A percentile compares a stretch with the other conserved stretches of the same genome.
Conservation (phyloP, 2,797 vertebrate genomes). For the Phalloptychus januarius region DNA sequence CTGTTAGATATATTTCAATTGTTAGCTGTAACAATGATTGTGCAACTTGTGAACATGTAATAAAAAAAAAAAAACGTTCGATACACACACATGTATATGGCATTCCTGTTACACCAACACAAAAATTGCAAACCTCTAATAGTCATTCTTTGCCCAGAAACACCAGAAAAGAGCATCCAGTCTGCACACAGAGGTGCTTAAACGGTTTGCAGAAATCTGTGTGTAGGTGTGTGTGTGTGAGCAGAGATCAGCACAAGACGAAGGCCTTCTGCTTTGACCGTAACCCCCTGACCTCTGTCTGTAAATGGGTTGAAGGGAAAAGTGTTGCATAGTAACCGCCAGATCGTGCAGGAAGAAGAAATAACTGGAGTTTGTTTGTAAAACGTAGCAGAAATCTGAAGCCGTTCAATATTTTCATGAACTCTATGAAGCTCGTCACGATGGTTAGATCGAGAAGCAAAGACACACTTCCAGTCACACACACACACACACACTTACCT, state of each 20-base stretch:
- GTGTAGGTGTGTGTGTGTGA: background rate
- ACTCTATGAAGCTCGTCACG: too few species aligned
- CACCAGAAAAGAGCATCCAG: background rate
- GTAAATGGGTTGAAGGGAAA: constrained; percentile 1
- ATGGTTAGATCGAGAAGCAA: background rate
- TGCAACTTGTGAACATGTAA: background rate
- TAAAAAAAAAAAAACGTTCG: too few species aligned
- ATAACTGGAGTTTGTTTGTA: background rate
- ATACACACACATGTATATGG: too few species aligned
- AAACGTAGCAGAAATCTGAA: background rate
- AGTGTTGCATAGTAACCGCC: background rate
- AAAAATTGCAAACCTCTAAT: background rate
- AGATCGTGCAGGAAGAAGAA: background rate
- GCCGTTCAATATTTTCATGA: background rate
- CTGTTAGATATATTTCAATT: background rate
- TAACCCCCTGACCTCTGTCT: background rate
- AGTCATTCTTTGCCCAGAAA: background rate
- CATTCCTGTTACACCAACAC: background rate
- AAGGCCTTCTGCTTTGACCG: background rate
- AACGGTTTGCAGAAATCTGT: background rate
- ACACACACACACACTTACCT: background rate
- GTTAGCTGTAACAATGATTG: background rate
- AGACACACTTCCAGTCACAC: background rate
- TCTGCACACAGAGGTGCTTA: background rate
- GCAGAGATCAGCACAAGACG: background rate